Evolutionary conservation across 2,797 vertebrate species (phyloP).

Genomic region (Channallabes apus): DNA sequence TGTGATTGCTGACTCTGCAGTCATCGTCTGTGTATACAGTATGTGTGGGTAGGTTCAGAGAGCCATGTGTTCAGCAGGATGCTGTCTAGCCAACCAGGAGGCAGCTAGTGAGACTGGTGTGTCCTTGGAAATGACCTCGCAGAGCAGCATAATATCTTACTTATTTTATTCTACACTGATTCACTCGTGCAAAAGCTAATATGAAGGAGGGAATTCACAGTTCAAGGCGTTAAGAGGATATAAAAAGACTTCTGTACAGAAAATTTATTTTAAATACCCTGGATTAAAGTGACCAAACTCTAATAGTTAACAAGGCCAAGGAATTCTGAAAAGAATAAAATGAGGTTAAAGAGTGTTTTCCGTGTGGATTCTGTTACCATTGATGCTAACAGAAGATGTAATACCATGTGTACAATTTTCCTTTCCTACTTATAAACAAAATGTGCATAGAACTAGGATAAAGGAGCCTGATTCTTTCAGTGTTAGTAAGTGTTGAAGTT

Average conservation of each 20-base stretch:
- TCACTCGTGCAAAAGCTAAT: slow-evolving; percentile 1
- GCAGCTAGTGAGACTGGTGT: slow-evolving; percentile 68
- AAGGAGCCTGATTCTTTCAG: not conserved
- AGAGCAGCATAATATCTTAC: slow-evolving; percentile 44
- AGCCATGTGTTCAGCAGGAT: slow-evolving; percentile 64
- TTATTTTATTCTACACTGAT: not conserved
- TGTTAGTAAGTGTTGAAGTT: not conserved
- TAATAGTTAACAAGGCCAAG: slow-evolving; percentile 61
- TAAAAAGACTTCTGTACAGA: slow-evolving; percentile 47
- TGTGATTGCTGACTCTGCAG: slow-evolving; percentile 54
- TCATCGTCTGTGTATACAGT: slow-evolving; percentile 44
- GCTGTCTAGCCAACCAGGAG: slow-evolving; percentile 76
- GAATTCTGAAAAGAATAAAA: slow-evolving; percentile 61
- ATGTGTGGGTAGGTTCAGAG: slow-evolving; percentile 43
- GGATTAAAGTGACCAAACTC: slow-evolving; percentile 71
- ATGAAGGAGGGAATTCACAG: slow-evolving; percentile 31
- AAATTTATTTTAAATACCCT: slow-evolving; percentile 43
- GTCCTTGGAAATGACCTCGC: slow-evolving; percentile 82
- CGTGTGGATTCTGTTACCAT: not conserved
- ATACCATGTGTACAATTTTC: not conserved
- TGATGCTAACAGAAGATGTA: not conserved
- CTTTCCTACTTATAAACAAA: not conserved
- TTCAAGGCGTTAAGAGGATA: slow-evolving; percentile 67
- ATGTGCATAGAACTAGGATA: not conserved
- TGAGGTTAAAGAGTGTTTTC: slow-evolving; percentile 44